A percentile compares a stretch with the other conserved stretches of the same genome.
Evolutionary conservation across 2,797 vertebrate species (phyloP).

Genomic region (Acanthurus lineatus): DNA sequence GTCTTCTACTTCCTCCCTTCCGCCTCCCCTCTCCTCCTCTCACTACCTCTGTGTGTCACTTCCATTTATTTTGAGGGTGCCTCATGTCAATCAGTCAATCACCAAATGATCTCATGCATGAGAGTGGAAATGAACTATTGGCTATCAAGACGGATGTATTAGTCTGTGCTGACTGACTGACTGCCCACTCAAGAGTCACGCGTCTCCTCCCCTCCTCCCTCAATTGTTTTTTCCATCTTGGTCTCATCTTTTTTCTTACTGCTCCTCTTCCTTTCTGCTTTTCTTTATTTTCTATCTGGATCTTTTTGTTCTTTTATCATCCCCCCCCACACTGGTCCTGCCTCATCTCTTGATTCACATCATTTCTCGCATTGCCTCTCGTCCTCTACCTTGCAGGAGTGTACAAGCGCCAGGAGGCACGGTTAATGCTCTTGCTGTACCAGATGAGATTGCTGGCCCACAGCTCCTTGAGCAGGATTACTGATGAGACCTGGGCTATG

Average conservation of each 20-base stretch:
- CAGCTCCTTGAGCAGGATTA: constrained; percentile 90
- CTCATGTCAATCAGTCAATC: constrained; percentile 81
- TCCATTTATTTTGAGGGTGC: constrained; percentile 75
- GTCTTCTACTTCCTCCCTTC: constrained; percentile 52
- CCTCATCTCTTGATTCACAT: constrained; percentile 45
- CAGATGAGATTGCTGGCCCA: constrained; percentile 91
- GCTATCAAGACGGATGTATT: constrained; percentile 67
- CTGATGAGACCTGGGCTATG: constrained; percentile 96
- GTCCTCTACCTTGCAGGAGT: constrained; percentile 84
- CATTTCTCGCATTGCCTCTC: constrained; percentile 43
- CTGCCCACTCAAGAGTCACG: constrained; percentile 58
- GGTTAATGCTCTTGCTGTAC: constrained; percentile 93
- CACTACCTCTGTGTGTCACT: constrained; percentile 68
- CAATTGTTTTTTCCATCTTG: not conserved
- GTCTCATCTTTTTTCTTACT: not conserved
- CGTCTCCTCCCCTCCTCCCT: constrained; percentile 32
- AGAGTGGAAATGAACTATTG: constrained; percentile 80
- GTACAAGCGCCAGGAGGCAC: constrained; percentile 96
- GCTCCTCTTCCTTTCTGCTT: not conserved
- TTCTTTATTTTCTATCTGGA: not conserved
- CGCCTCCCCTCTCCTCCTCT: constrained; percentile 49
- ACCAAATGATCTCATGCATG: constrained; percentile 77
- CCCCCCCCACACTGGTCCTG: constrained; percentile 17
- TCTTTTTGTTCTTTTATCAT: constrained; percentile 15
- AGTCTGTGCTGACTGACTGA: constrained; percentile 53